These are phyloP conservation scores for Zaprionus inermis DNA, from an alignment of 1,140 invertebrate genomes.

Conservation along the genomic window DNA sequence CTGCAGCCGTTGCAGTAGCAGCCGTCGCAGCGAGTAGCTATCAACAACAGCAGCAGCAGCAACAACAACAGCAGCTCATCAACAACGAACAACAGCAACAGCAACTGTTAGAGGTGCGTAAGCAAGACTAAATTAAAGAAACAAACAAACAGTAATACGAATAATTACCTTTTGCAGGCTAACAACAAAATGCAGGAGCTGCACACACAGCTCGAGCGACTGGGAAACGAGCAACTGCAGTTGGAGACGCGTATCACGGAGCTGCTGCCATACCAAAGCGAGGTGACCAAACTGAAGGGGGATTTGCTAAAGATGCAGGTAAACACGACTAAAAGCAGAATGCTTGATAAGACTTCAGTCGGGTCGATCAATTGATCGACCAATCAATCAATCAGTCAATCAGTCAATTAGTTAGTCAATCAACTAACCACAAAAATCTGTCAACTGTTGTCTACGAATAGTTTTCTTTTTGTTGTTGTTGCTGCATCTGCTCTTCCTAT, in stretches of 20 bases:
- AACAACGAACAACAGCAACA: constrained; percentile 81
- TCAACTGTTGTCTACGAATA: constrained; percentile 35
- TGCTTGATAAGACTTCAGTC: neutral
- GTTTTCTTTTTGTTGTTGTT: constrained; percentile 17
- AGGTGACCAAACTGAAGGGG: constrained; percentile 84
- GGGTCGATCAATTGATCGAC: neutral
- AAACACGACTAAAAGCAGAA: constrained; percentile 4
- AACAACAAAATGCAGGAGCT: constrained; percentile 84
- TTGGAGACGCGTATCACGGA: constrained; percentile 85
- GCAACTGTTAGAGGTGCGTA: constrained; percentile 75
- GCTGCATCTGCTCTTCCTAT: neutral
- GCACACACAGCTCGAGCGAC: constrained; percentile 74
- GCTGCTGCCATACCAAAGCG: constrained; percentile 84
- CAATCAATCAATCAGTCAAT: constrained; percentile 9
- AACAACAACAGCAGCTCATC: constrained; percentile 64
- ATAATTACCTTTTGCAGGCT: constrained; percentile 54
- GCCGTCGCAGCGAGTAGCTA: constrained; percentile 67
- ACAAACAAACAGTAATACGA: neutral
- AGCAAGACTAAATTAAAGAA: neutral
- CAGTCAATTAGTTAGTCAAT: constrained; percentile 12
- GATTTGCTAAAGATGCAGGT: constrained; percentile 85
- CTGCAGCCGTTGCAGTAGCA: constrained; percentile 49
- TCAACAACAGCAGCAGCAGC: constrained; percentile 65
- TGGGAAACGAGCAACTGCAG: constrained; percentile 85
- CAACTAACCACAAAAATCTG: constrained; percentile 44